Evolutionary conservation across 2,888 invertebrate species (phyloP).

Genomic region (Timema cristinae): DNA sequence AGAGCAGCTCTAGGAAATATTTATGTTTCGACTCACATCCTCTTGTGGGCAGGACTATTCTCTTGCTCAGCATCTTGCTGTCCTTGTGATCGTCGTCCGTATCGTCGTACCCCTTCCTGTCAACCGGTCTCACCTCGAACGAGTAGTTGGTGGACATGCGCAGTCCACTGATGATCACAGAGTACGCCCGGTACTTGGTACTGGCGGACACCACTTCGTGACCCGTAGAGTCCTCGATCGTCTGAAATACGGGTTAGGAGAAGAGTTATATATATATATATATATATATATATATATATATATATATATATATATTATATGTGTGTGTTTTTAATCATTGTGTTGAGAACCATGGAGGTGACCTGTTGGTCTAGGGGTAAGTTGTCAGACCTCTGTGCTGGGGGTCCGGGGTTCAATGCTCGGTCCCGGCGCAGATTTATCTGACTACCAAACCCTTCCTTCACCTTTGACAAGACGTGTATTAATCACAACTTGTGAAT

Average conservation of each 20-base stretch:
- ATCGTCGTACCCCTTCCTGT: conserved; percentile 13
- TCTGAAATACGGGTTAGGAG: not conserved
- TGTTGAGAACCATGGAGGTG: too few species aligned
- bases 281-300: too few species aligned
- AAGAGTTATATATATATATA: too few species aligned
- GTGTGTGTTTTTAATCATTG: too few species aligned
- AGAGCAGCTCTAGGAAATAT: conserved; percentile 2
- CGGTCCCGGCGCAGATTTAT: too few species aligned
- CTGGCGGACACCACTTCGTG: conserved; percentile 34
- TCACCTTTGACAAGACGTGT: too few species aligned
- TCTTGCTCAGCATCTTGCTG: conserved; percentile 51
- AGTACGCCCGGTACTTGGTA: conserved; percentile 48
- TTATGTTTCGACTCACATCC: conserved; percentile 62
- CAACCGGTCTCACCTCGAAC: conserved; percentile 65
- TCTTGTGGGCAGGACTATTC: conserved; percentile 73
- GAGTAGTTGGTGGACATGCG: conserved; percentile 81
- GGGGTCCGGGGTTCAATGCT: too few species aligned
- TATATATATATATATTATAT: too few species aligned
- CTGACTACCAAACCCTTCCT: too few species aligned
- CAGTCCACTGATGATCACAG: conserved; percentile 62
- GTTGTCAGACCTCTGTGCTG: too few species aligned
- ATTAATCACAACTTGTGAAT: too few species aligned
- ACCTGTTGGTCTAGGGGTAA: too few species aligned
- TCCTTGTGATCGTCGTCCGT: conserved; percentile 39
- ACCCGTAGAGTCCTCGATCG: conserved; percentile 35